Conservation (phyloP, 2,888 invertebrate species). For the Agriopis marginaria region DNA sequence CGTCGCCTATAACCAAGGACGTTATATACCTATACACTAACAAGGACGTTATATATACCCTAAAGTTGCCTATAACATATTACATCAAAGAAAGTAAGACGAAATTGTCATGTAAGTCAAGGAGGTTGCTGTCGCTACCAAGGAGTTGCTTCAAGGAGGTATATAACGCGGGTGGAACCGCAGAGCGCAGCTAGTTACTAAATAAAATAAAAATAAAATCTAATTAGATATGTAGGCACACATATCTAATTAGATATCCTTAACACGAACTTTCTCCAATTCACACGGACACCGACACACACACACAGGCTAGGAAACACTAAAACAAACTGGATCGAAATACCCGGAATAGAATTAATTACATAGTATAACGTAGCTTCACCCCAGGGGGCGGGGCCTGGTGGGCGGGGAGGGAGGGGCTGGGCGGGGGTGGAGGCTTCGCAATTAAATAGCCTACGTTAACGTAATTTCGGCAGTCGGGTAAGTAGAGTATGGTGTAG, state of each 20-base stretch:
- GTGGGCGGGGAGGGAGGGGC: slow-evolving; percentile 45
- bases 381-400: slow-evolving; percentile 49
- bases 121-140: too few species aligned
- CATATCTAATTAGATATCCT: too few species aligned
- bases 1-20: too few species aligned
- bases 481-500: slow-evolving; percentile 19
- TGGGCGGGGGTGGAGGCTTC: slow-evolving; percentile 43
- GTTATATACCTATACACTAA: too few species aligned
- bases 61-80: too few species aligned
- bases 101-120: too few species aligned
- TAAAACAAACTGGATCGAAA: slow-evolving; percentile 56
- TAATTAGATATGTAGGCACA: neutral
- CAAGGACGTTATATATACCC: too few species aligned
- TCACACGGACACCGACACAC: slow-evolving; percentile 9
- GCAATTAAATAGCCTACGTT: slow-evolving; percentile 65
- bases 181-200: too few species aligned
- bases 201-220: neutral
- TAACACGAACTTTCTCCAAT: slow-evolving; percentile 16
- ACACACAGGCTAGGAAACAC: slow-evolving; percentile 43
- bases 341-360: slow-evolving; percentile 72
- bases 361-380: slow-evolving; percentile 50
- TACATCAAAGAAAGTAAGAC: too few species aligned
- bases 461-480: slow-evolving; percentile 59
- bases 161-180: neutral
- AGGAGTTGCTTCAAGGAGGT: too few species aligned